A percentile compares a stretch with the other conserved stretches of the same genome.
Conservation (phyloP, 2,888 invertebrate genomes). For the Eupithecia centaureata region DNA sequence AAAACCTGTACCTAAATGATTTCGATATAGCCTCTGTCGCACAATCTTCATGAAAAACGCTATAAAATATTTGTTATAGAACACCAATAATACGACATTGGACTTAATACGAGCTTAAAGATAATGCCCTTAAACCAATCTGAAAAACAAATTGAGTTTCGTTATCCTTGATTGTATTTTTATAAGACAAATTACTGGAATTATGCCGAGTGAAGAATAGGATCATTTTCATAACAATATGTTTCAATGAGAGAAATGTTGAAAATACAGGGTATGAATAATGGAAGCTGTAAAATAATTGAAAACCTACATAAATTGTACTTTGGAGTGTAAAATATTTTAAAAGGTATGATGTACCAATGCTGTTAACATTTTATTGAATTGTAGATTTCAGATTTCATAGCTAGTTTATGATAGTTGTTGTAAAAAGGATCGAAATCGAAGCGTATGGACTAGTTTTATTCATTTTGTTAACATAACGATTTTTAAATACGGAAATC, state of each 20-base stretch:
- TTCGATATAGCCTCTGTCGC: not conserved
- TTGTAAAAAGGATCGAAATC: not conserved
- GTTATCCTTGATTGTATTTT: slow-evolving; percentile 9
- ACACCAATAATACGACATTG: not conserved
- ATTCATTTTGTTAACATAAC: not conserved
- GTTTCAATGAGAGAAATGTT: slow-evolving; percentile 41
- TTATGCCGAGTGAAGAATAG: slow-evolving; percentile 26
- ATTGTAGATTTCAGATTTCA: not conserved
- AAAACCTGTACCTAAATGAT: no score
- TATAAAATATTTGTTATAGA: not conserved
- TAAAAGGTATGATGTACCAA: slow-evolving; percentile 14
- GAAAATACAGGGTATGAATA: slow-evolving; percentile 42
- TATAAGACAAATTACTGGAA: slow-evolving; percentile 12
- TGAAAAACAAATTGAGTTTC: slow-evolving; percentile 14
- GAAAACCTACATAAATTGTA: slow-evolving; percentile 38
- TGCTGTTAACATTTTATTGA: slow-evolving; percentile 9
- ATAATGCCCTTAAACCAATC: not conserved
- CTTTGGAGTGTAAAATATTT: slow-evolving; percentile 30
- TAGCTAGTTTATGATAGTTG: not conserved
- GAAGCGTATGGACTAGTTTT: not conserved
- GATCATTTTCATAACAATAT: slow-evolving; percentile 44
- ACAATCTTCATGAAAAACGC: not conserved
- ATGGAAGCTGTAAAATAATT: slow-evolving; percentile 41
- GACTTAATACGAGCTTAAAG: not conserved
- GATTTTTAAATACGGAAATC: not conserved